These are phyloP conservation scores for Paracanthobrama guichenoti DNA, from an alignment of 2,113 vertebrate genomes.

Conservation along the genomic window DNA sequence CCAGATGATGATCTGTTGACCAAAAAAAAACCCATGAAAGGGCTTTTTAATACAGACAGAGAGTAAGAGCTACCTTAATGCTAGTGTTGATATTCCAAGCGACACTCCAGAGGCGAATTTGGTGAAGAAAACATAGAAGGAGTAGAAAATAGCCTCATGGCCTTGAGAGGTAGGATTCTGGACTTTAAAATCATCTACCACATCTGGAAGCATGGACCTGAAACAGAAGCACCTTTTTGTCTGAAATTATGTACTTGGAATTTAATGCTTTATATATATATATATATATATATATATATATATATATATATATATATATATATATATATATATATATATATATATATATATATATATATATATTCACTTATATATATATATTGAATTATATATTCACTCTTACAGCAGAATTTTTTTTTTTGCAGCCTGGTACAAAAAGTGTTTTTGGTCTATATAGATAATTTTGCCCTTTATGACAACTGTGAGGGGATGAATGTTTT, in stretches of 20 bases:
- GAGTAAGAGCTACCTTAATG: constrained; percentile 80
- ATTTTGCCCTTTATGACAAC: no score
- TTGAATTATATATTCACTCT: not conserved
- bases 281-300: no score
- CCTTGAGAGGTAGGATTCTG: constrained; percentile 80
- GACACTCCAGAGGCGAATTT: constrained; percentile 93
- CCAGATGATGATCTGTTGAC: not conserved
- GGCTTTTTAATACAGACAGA: constrained; percentile 29
- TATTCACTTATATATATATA: no score
- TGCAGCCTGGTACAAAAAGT: no score
- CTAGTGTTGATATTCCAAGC: constrained; percentile 90
- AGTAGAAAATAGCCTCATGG: constrained; percentile 93
- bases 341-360: no score
- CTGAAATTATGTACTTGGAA: not conserved
- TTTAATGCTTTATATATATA: no score
- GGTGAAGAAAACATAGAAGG: constrained; percentile 95
- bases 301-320: no score
- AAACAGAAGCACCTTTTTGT: not conserved
- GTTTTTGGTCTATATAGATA: no score
- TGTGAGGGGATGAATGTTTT: no score
- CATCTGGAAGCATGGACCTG: constrained; percentile 96
- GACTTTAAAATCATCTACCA: constrained; percentile 91
- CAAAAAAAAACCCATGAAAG: not conserved
- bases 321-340: no score
- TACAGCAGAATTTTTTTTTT: no score